phyloP scores from a whole-genome alignment of 1,140 invertebrate species.

The Psix sp. region DNA sequence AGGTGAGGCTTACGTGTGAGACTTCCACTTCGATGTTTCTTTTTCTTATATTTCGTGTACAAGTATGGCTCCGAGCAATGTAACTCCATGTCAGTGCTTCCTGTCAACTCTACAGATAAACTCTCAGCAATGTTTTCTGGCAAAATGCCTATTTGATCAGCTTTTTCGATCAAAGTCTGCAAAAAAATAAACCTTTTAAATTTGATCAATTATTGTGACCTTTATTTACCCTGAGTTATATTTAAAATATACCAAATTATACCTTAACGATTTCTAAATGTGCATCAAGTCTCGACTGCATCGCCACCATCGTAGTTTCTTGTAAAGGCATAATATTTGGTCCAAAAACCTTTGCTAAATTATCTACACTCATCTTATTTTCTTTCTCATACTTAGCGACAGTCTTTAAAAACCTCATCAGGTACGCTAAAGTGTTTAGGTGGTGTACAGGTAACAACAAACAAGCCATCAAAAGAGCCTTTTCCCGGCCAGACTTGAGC shows the following conservation, averaged over 20 bases:
- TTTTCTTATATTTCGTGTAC: slow-evolving; percentile 79
- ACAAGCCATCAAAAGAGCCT: slow-evolving; percentile 81
- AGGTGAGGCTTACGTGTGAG: slow-evolving; percentile 83
- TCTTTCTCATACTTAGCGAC: slow-evolving; percentile 80
- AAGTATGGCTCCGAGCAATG: slow-evolving; percentile 70
- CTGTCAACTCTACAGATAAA: slow-evolving; percentile 75
- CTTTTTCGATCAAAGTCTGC: slow-evolving; percentile 86
- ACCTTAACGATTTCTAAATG: slow-evolving; percentile 70
- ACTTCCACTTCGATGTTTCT: slow-evolving; percentile 88
- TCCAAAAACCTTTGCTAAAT: slow-evolving; percentile 87
- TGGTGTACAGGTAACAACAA: slow-evolving; percentile 81
- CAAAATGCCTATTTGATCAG: slow-evolving; percentile 84
- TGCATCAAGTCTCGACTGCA: slow-evolving; percentile 80
- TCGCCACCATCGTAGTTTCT: slow-evolving; percentile 78
- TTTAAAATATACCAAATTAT: not conserved
- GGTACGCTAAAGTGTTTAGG: slow-evolving; percentile 82
- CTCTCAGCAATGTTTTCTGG: slow-evolving; percentile 78
- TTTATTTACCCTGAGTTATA: too few relatives aligned
- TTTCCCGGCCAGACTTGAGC: slow-evolving; percentile 69
- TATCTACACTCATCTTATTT: slow-evolving; percentile 89
- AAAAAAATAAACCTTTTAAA: slow-evolving; percentile 59
- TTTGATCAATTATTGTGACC: too few relatives aligned
- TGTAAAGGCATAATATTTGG: slow-evolving; percentile 89
- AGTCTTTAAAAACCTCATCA: slow-evolving; percentile 82
- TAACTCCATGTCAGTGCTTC: slow-evolving; percentile 77